These are phyloP conservation scores for Leptopilina syphax DNA, from an alignment of 2,888 invertebrate genomes.

Conservation along the genomic window DNA sequence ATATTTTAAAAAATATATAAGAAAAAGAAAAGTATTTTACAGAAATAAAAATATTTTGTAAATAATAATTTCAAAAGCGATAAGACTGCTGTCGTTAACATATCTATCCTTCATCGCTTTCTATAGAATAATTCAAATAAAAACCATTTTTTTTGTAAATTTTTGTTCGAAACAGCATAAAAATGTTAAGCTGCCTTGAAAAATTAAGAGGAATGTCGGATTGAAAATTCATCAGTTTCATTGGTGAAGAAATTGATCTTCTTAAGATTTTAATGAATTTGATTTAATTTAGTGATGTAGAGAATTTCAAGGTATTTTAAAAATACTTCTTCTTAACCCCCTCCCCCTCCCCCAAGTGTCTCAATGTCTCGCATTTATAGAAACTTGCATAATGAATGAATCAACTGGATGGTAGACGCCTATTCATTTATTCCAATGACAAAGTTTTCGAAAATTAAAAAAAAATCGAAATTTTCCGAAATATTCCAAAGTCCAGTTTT, in stretches of 20 bases:
- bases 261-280: no score
- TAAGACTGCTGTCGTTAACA: not conserved
- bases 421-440: not conserved
- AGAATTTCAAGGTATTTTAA: no score
- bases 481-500: no score
- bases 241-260: no score
- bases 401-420: not conserved
- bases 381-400: constrained; percentile 6
- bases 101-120: not conserved
- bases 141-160: no score
- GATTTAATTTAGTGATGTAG: no score
- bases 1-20: not conserved
- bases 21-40: not conserved
- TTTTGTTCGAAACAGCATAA: not conserved
- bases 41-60: no score
- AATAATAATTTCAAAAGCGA: not conserved
- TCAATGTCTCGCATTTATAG: constrained; percentile 1
- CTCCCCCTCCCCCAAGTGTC: not conserved
- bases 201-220: not conserved
- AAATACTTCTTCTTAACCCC: no score
- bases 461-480: no score
- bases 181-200: not conserved
- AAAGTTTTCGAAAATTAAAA: no score
- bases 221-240: no score
- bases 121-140: not conserved